Conservation (phyloP, 2,113 vertebrate genomes). For the Otolemur garnettii region DNA sequence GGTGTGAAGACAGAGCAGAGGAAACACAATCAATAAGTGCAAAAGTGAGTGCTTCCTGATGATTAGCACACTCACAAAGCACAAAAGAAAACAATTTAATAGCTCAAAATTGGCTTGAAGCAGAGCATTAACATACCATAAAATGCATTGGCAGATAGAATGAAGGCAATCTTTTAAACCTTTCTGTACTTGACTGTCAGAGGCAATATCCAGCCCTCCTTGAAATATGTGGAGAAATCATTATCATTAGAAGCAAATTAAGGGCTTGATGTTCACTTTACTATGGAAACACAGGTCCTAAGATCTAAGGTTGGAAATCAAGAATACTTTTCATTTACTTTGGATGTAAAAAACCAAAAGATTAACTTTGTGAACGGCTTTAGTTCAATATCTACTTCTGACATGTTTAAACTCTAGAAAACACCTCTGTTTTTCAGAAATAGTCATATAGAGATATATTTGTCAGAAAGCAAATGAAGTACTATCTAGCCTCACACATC, state of each 20-base stretch:
- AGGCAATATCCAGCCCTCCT: neutral
- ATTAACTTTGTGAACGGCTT: neutral
- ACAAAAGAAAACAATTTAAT: conserved; percentile 49
- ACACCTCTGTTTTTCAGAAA: neutral
- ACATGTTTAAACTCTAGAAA: neutral
- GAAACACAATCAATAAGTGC: conserved; percentile 57
- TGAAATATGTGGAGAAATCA: conserved; percentile 31
- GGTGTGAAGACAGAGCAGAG: neutral
- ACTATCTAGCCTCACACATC: neutral
- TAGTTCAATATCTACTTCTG: conserved; percentile 4
- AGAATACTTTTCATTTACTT: neutral
- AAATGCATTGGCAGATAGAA: conserved; percentile 58
- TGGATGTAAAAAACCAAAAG: conserved; percentile 23
- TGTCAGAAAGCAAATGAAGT: neutral
- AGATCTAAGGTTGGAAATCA: neutral
- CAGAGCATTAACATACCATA: conserved; percentile 69
- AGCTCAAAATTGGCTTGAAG: conserved; percentile 71
- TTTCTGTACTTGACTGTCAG: conserved; percentile 34
- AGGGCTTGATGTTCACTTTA: neutral
- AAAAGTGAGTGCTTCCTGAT: conserved; percentile 67
- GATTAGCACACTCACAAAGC: conserved; percentile 60
- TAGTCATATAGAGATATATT: neutral
- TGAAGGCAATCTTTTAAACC: conserved; percentile 34
- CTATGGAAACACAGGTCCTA: neutral
- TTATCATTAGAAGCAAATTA: conserved; percentile 19